Percentiles rank a stretch among this genome's conserved stretches.
Evolutionary conservation across 1,140 invertebrate species (phyloP).

Genomic region (Nixonia krombeini): DNA sequence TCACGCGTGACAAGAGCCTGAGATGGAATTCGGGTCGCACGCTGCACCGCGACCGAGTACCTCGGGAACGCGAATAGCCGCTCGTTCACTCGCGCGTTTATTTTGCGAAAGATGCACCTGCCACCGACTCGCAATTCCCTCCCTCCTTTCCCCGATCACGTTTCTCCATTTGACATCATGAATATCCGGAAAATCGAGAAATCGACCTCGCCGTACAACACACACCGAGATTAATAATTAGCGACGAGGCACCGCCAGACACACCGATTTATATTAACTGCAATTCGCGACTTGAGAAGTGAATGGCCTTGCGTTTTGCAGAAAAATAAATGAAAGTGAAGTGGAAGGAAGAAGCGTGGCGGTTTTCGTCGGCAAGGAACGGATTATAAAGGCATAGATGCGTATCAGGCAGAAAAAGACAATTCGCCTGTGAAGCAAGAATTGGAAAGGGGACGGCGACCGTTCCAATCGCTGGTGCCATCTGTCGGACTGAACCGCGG

Average conservation of each 20-base stretch:
- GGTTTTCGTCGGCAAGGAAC: not conserved
- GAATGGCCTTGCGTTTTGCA: no score
- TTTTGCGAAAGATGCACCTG: conserved; percentile 6
- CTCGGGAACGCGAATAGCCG: conserved; percentile 7
- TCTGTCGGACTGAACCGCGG: conserved; percentile 45
- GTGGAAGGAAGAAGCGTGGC: no score
- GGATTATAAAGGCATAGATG: not conserved
- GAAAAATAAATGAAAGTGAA: no score
- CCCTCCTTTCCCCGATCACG: no score
- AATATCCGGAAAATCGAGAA: not conserved
- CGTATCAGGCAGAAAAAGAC: not conserved
- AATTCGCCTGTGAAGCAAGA: not conserved
- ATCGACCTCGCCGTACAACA: no score
- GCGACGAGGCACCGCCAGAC: no score
- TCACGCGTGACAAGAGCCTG: conserved; percentile 53
- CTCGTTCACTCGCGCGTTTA: conserved; percentile 2
- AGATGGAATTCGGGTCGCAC: conserved; percentile 56
- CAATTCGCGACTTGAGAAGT: no score
- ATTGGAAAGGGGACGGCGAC: conserved; percentile 19
- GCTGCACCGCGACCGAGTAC: conserved; percentile 26
- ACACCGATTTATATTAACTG: no score
- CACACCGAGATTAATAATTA: no score
- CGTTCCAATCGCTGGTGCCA: conserved; percentile 58
- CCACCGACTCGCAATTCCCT: not conserved
- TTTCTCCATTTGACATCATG: no score